These are phyloP conservation scores for Pseudococcus longispinus DNA, from an alignment of 2,888 invertebrate species.

Conservation along the genomic window DNA sequence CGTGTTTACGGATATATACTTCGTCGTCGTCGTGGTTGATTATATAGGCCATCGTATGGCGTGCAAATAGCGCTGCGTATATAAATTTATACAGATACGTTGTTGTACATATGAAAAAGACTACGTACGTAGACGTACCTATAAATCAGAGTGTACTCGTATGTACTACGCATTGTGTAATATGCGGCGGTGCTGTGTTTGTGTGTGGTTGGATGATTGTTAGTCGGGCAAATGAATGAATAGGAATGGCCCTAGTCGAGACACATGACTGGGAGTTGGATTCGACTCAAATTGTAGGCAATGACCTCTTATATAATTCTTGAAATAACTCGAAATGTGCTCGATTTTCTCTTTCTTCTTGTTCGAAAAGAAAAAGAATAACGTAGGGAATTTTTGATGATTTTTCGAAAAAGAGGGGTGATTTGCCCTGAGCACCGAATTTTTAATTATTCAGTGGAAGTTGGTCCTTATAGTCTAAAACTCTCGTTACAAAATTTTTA, in stretches of 20 bases:
- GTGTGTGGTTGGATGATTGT: not conserved
- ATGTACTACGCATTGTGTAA: not conserved
- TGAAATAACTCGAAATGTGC: not conserved
- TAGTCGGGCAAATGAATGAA: not conserved
- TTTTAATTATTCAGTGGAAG: no score
- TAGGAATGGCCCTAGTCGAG: not conserved
- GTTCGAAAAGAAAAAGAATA: no score
- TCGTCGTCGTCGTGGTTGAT: conserved; percentile 3
- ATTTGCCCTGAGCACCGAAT: no score
- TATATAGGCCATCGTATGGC: conserved; percentile 1
- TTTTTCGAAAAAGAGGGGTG: no score
- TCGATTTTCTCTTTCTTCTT: not conserved
- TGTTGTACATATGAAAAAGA: not conserved
- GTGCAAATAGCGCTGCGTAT: not conserved
- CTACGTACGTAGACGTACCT: not conserved
- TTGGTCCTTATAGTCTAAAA: no score
- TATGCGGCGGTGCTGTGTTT: not conserved
- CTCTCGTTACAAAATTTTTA: not conserved
- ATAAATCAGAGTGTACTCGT: not conserved
- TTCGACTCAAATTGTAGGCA: not conserved
- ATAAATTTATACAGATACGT: not conserved
- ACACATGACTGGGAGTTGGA: not conserved
- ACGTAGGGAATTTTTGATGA: no score
- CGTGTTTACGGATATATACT: not conserved
- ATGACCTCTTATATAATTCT: not conserved